A percentile compares a stretch with the other conserved stretches of the same genome.
Conservation (phyloP, 2,888 invertebrate genomes). For the Osedax fenrisi region DNA sequence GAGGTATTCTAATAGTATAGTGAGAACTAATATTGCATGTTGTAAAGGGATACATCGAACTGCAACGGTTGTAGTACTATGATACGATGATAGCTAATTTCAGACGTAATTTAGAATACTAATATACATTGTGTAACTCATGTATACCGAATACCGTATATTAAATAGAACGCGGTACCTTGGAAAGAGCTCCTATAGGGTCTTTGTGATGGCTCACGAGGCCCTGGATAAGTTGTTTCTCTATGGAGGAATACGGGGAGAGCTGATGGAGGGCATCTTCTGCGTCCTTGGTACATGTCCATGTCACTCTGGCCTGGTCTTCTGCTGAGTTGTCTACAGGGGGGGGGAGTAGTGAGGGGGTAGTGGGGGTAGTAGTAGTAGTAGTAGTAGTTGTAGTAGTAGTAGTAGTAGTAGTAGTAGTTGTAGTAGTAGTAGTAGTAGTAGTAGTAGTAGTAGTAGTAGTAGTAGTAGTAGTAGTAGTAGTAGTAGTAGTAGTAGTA, state of each 20-base stretch:
- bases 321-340: background rate
- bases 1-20: too few species aligned
- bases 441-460: background rate
- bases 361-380: background rate
- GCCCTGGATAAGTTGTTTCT: background rate
- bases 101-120: too few species aligned
- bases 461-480: background rate
- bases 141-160: too few species aligned
- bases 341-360: background rate
- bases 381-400: background rate
- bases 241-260: background rate
- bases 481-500: background rate
- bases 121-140: too few species aligned
- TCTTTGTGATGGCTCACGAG: background rate
- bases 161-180: too few species aligned
- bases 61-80: too few species aligned
- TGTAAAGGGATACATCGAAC: too few species aligned
- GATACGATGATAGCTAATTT: too few species aligned
- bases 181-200: conserved; percentile 32
- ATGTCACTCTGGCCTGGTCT: background rate
- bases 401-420: background rate
- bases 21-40: too few species aligned
- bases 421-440: background rate
- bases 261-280: background rate
- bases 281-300: background rate